Evolutionary conservation across 2,113 vertebrate genomes (phyloP).

Genomic region (Saimiri boliviensis): DNA sequence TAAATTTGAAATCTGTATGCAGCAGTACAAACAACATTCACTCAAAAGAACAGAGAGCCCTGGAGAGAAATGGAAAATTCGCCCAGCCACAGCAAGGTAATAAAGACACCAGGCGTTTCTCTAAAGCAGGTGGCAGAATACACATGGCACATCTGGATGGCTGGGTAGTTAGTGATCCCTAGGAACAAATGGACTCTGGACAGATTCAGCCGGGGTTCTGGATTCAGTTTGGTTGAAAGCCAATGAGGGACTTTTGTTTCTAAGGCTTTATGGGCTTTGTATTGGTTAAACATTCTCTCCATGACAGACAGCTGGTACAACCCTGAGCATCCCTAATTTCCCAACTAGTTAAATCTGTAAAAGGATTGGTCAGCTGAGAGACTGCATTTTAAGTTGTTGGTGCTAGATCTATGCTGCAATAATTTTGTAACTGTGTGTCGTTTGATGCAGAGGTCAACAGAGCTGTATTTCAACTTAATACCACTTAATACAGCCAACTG

Average conservation of each 20-base stretch:
- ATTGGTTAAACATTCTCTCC: background rate
- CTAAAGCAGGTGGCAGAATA: conserved; percentile 29
- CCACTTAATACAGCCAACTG: background rate
- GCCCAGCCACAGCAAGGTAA: background rate
- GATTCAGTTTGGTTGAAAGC: background rate
- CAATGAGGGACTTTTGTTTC: background rate
- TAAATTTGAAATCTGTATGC: background rate
- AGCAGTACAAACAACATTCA: background rate
- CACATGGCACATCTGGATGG: background rate
- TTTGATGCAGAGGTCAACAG: background rate
- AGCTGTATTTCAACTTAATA: background rate
- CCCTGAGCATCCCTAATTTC: background rate
- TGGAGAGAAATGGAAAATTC: conserved; percentile 6
- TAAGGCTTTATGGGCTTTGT: background rate
- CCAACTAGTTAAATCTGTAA: background rate
- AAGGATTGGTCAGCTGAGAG: conserved; percentile 14
- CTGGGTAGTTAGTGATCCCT: background rate
- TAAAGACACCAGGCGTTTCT: background rate
- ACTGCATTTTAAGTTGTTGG: background rate
- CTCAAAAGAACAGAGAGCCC: background rate
- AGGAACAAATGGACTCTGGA: background rate
- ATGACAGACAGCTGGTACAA: background rate
- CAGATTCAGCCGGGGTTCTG: background rate
- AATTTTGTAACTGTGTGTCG: background rate
- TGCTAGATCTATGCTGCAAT: background rate